Conservation (phyloP, 1,140 invertebrate genomes). For the Radopholus similis region DNA sequence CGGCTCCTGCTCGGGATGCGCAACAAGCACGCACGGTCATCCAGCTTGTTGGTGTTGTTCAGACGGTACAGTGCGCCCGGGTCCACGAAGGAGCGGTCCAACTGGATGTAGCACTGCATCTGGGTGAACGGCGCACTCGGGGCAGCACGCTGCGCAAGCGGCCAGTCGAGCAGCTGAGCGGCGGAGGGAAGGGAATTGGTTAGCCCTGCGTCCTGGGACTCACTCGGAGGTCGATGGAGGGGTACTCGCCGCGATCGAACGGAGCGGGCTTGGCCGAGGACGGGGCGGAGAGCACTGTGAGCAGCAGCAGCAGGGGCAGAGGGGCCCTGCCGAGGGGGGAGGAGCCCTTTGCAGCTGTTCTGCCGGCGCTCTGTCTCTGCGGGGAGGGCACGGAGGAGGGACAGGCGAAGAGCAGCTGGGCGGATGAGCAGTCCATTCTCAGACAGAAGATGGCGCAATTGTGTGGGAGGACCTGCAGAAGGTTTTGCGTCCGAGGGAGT, state of each 20-base stretch:
- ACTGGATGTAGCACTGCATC: neutral
- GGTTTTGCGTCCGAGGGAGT: too few species aligned
- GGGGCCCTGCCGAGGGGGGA: too few species aligned
- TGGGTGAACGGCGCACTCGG: neutral
- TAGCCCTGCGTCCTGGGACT: neutral
- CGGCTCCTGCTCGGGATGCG: neutral
- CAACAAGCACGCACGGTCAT: neutral
- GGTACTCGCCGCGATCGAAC: neutral
- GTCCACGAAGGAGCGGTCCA: slow-evolving; percentile 2
- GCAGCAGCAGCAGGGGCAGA: too few species aligned
- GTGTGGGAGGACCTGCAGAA: too few species aligned
- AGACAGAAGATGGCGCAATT: too few species aligned
- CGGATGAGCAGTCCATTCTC: too few species aligned
- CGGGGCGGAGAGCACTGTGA: too few species aligned
- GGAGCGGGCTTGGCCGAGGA: neutral
- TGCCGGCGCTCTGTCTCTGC: too few species aligned
- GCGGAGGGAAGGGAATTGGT: neutral
- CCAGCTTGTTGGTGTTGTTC: neutral
- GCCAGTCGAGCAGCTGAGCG: neutral
- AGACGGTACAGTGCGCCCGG: neutral
- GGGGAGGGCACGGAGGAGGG: too few species aligned
- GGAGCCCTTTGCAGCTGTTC: too few species aligned
- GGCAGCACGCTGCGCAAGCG: neutral
- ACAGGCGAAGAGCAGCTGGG: too few species aligned
- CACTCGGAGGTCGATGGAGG: neutral